Base-by-base conservation (phyloP, 2,113 vertebrate species). In the Lipophrys pholis region DNA sequence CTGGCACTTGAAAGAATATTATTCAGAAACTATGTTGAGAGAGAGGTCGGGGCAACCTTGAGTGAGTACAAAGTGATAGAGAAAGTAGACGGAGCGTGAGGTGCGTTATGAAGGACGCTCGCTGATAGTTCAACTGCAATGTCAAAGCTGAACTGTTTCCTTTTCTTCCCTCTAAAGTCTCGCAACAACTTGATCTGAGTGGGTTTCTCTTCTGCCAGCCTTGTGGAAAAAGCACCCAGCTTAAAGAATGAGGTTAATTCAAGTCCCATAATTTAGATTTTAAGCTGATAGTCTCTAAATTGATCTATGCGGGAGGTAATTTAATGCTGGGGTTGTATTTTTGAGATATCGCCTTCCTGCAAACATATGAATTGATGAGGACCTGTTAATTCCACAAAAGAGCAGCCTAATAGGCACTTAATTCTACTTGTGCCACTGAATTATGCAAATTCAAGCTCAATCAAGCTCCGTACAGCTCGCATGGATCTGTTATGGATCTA, bases 31-130 rank as follows among this genome's bases (percentile, higher is more conserved):
- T 86, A 82, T 85, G 83, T 10, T 70, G 64, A 59, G 59, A 78
- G 52, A 30, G 69, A 86, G 80, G 87, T 83, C 76, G 70, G 56
- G 38, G 40, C 56, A 80, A 86, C 75, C 83, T 87, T 89, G 67
- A 89, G 53, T 11, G 21, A 67, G 30, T 66, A 45, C 67, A 56
- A 62, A 63, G 42, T 45, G 0, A 55, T 2, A 43, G 15, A 50
- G 56, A 11, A 53, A 49, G 21, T 30, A 65, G n/a, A 52, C 11
- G 52, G 14, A 49, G 2, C 43, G 7, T 12, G 1, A 11, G n/a
- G 8, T 69, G 12, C 35, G 7, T 53, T 46, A 62, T 73, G 38
- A 55, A 67, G 62, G 56, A 53, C 63, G 62, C 8, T 12, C 3
- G 11, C 38, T 59, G 55, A 55, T 73, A 5, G 65, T 21, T 17